Base-by-base conservation (phyloP, 92 coral and sea anemone genomes). In the Zoanthus sociatus region DNA sequence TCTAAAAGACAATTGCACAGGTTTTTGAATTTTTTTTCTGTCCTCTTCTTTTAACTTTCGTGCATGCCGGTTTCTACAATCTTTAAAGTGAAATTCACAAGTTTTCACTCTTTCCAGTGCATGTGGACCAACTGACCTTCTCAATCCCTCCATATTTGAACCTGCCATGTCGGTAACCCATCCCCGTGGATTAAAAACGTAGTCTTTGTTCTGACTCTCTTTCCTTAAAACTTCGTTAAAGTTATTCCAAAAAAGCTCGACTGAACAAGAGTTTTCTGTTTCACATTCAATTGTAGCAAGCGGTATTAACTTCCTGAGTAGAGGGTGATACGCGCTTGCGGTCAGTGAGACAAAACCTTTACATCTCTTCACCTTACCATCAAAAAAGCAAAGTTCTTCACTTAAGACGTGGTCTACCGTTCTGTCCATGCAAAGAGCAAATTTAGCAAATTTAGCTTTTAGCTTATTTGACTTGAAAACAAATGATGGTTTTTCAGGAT, bases 131-230 rank as follows among this genome's bases (percentile, higher is more conserved):
- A 89, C 91, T 2, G 83, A 92, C 50, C 72, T 70, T 7, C 67
- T 60, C 44, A 93, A 83, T 18, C 92, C 93, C 6, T 90, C 72
- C 6, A 93, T 37, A 53, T 83, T 86, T 13, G 90, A 82, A 0
- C 93, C 94, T 16, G 94, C 93, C 94, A 94, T 94, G 89, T 94
- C 94, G 0, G 87, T 73, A 71, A 94, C 89, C 94, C 94, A 91
- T 12, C 97, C 90, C 0, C 64, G 66, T 45, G 94, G 94, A 56
- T 93, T 84, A 51, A 91, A 93, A 26, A 26, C 26, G 26, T 26
- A 26, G 26, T 26, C 26, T 26, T 26, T 26, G 26, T 26, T 26
- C 26, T 26, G 26, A 26, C 26, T 26, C 26, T 26, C 26, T 26
- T 26, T 26, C 26, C 26, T 26, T 26, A 26, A 26, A 26, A 26